Base-by-base conservation (phyloP, 1,140 invertebrate genomes). In the Calosoma granatense region DNA sequence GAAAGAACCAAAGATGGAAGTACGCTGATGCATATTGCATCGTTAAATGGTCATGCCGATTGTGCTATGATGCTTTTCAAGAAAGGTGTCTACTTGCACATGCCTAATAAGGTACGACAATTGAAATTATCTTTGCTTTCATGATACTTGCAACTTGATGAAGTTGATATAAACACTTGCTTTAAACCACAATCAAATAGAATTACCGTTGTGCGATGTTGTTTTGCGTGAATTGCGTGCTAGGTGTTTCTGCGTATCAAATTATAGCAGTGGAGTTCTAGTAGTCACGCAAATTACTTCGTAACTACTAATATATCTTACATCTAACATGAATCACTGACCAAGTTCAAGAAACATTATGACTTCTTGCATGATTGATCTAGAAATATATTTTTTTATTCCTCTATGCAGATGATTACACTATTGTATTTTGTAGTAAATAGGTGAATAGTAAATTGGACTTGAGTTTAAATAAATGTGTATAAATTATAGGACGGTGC, bases 31-130 rank as follows among this genome's bases (percentile, higher is more conserved):
- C 97, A 99, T 71, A 96, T 98, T 55, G 95, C 95, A 0, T 96
- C 94, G 0, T 74, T 94, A 43, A 94, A 92, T 70, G 97, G 96
- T 0, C 95, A 98, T 73, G 93, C 96, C 1, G 94, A 97, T 63
- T 98, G 95, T 61, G 96, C 96, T n/a, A 89, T 95, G 76, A 94
- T 95, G 81, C 86, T 99, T 20, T 92, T 99, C 69, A 97, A 95
- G 70, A 97, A 97, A 73, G 97, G 97, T 2, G 96, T 99, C n/a
- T 97, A 97, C 59, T 78, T 99, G 0, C 93, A 98, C 67, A 99
- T 99, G 95, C 96, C 97, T 59, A 99, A 99, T 74, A 99, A 98
- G 78, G 85, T 86, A 70, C 65, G n/a, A n/a, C n/a, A n/a, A n/a
- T 82, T 57, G 6, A 11, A 47, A 11, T 47, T 47, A 30, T 30